Evolutionary conservation across 2,797 vertebrate species (phyloP).

Genomic region (Malurus splendens): DNA sequence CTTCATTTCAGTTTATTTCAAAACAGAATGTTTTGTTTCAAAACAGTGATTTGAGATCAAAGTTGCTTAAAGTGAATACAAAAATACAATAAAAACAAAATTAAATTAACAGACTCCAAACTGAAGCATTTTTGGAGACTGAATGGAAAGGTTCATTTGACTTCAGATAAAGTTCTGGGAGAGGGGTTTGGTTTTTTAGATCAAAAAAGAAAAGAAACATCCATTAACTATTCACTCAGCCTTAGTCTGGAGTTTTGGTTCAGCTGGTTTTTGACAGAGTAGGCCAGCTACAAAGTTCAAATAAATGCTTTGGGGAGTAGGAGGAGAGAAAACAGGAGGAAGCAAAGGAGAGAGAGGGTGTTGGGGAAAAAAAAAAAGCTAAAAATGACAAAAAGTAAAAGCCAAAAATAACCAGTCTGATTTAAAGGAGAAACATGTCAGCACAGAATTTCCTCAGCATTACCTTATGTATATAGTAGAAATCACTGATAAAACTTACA

Average conservation of each 20-base stretch:
- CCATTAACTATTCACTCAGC: not conserved
- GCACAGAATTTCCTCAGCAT: not conserved
- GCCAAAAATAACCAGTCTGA: constrained; percentile 21
- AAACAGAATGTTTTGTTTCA: constrained; percentile 49
- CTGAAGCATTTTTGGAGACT: not conserved
- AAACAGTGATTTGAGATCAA: constrained; percentile 48
- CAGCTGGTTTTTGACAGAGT: not conserved
- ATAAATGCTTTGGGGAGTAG: not conserved
- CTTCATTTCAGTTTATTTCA: constrained; percentile 6
- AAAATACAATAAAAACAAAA: constrained; percentile 34
- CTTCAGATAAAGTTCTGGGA: constrained; percentile 27
- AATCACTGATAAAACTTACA: not conserved
- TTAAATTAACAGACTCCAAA: constrained; percentile 13
- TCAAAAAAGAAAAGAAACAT: constrained; percentile 19
- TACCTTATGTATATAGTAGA: not conserved
- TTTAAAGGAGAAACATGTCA: constrained; percentile 21
- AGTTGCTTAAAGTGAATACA: constrained; percentile 17
- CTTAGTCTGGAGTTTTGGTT: constrained; percentile 26
- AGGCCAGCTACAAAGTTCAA: constrained; percentile 7
- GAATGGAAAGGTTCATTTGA: constrained; percentile 24
- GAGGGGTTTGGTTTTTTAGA: not conserved
- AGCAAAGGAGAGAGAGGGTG: not conserved
- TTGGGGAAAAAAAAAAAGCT: not conserved
- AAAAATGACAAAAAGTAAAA: not conserved
- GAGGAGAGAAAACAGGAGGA: not conserved